Conservation (phyloP, 2,797 vertebrate species). For the Gallinago stenura region DNA sequence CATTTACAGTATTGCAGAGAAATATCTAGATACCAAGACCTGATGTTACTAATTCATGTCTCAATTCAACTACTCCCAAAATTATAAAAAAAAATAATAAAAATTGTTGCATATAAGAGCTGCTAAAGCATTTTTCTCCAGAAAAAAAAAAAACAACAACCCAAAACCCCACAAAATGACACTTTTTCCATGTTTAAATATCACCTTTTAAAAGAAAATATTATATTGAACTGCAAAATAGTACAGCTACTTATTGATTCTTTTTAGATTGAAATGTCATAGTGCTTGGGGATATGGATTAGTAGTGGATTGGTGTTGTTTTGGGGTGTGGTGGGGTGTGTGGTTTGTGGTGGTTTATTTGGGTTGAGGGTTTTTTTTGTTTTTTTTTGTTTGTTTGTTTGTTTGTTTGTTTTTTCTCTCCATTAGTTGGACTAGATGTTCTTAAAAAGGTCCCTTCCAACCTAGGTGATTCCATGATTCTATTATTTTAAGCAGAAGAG, state of each 20-base stretch:
- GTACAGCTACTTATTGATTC: accelerated
- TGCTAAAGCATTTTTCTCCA: not conserved
- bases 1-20: not conserved
- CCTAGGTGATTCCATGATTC: too few species aligned
- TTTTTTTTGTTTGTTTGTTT: too few species aligned
- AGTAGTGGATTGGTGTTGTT: too few species aligned
- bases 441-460: too few species aligned
- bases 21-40: not conserved
- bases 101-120: accelerated
- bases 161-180: not conserved
- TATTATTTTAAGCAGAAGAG: not conserved
- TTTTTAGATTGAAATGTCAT: not conserved
- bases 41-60: not conserved
- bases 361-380: too few species aligned
- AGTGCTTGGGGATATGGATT: too few species aligned
- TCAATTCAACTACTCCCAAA: not conserved
- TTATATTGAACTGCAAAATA: not conserved
- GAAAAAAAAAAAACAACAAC: not conserved
- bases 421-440: too few species aligned
- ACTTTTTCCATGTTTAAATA: accelerated
- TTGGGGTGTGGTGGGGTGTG: too few species aligned
- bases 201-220: not conserved
- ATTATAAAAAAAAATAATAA: not conserved
- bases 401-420: too few species aligned
- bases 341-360: too few species aligned